These are phyloP conservation scores for Nothura maculosa DNA, from an alignment of 2,797 vertebrate genomes.

Conservation along the genomic window DNA sequence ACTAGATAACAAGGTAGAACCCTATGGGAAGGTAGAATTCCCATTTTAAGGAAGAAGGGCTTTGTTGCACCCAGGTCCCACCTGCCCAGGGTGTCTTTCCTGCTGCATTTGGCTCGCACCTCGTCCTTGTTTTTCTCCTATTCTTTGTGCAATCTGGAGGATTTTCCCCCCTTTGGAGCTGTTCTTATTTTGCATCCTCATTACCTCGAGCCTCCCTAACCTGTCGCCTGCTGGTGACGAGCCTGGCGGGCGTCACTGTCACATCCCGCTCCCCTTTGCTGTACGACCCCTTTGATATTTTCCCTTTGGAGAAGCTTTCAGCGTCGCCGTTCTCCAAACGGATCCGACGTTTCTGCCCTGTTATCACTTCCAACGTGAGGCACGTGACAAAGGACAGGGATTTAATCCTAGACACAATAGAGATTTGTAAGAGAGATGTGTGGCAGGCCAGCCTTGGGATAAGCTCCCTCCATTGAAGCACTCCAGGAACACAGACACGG, in stretches of 20 bases:
- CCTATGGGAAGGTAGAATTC: rapidly evolving
- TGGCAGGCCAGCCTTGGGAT: rapidly evolving
- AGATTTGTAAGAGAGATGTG: neutral
- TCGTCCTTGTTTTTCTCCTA: neutral
- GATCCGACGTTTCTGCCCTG: neutral
- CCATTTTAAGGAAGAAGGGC: neutral
- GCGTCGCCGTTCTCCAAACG: neutral
- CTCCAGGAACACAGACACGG: neutral
- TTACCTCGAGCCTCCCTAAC: neutral
- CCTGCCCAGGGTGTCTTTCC: neutral
- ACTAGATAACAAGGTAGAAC: rapidly evolving
- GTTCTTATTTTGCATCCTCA: neutral
- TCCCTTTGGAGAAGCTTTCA: neutral
- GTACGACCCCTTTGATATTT: neutral
- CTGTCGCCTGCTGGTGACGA: neutral
- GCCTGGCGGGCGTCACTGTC: neutral
- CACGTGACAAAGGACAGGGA: neutral
- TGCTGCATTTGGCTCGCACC: neutral
- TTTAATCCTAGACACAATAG: neutral
- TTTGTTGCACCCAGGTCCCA: too few relatives aligned
- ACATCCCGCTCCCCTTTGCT: neutral
- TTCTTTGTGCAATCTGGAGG: neutral
- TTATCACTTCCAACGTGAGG: neutral
- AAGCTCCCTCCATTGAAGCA: neutral
- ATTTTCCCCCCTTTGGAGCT: neutral